Conservation (phyloP, 1,140 invertebrate species). For the Nasonia longicornis region DNA sequence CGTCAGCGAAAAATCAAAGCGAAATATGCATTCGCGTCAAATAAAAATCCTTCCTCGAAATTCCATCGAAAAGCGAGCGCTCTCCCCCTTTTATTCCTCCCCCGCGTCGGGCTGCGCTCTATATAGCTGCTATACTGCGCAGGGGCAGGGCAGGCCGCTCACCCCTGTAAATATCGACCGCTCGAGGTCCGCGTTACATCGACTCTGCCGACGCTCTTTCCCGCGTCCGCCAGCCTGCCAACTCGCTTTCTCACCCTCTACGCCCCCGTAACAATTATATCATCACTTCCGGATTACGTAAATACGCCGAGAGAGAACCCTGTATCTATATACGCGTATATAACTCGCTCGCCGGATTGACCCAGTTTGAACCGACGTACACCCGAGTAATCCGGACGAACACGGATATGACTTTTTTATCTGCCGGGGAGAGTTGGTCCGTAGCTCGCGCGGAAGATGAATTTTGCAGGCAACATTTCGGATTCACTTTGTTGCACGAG, state of each 20-base stretch:
- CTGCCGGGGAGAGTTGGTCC: background rate
- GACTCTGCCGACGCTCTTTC: background rate
- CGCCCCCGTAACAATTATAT: background rate
- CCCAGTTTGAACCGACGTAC: background rate
- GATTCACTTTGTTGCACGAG: background rate
- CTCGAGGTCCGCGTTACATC: conserved; percentile 14
- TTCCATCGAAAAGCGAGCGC: background rate
- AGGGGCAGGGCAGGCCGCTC: conserved; percentile 52
- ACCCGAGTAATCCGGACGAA: background rate
- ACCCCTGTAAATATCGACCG: conserved; percentile 60
- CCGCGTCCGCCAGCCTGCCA: background rate
- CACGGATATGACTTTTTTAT: background rate
- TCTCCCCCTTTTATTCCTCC: background rate
- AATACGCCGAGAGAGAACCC: background rate
- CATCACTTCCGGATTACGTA: background rate
- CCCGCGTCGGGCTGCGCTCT: background rate
- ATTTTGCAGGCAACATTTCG: background rate
- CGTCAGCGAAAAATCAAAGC: background rate
- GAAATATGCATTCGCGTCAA: background rate
- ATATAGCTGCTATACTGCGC: background rate
- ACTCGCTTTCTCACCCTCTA: background rate
- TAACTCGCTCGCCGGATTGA: background rate
- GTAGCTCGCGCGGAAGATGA: background rate
- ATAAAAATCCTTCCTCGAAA: background rate
- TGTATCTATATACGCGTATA: background rate